These are phyloP conservation scores for Microplitis mediator DNA, from an alignment of 1,140 invertebrate genomes.

Conservation along the genomic window DNA sequence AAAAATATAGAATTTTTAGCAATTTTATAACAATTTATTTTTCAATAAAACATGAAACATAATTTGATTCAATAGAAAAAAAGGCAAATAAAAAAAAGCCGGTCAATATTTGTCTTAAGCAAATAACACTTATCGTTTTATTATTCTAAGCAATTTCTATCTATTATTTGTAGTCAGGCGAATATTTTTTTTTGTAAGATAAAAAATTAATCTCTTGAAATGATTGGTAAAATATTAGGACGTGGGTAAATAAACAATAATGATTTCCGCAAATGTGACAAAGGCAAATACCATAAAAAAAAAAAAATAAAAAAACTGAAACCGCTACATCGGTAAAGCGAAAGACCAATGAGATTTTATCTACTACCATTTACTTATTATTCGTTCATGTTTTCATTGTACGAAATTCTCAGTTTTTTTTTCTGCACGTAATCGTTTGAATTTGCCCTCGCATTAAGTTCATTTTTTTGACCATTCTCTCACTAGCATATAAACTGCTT, in stretches of 20 bases:
- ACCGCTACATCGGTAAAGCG: conserved; percentile 20
- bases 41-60: too few relatives aligned
- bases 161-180: too few relatives aligned
- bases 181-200: background rate
- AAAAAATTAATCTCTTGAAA: background rate
- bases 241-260: conserved; percentile 11
- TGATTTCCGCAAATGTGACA: background rate
- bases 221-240: background rate
- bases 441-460: background rate
- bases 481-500: background rate
- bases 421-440: background rate
- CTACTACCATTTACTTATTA: conserved; percentile 27
- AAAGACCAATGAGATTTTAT: conserved; percentile 37
- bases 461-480: background rate
- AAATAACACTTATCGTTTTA: too few relatives aligned
- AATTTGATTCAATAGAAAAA: too few relatives aligned
- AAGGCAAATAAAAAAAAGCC: too few relatives aligned
- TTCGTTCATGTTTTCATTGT: conserved; percentile 22
- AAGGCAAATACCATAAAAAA: background rate
- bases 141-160: too few relatives aligned
- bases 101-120: too few relatives aligned
- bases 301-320: background rate
- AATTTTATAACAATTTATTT: too few relatives aligned
- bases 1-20: too few relatives aligned
- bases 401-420: background rate